phyloP scores from a whole-genome alignment of 2,113 vertebrate genomes.

The Leucopternis melanops region DNA sequence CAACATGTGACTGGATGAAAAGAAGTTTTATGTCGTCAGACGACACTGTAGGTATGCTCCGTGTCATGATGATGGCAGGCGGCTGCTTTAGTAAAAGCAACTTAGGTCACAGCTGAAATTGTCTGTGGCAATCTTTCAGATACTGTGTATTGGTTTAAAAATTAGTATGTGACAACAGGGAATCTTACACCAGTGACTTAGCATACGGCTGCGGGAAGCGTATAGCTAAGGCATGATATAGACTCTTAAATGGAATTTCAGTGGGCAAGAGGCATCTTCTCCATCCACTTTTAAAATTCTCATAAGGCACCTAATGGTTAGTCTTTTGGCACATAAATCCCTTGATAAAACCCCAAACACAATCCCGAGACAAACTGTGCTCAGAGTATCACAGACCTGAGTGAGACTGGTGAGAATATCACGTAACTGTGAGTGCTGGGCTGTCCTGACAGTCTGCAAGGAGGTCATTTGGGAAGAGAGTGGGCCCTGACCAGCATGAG shows the following conservation, averaged over 20 bases:
- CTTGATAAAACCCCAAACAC: neutral
- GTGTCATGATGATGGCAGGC: neutral
- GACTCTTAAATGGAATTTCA: neutral
- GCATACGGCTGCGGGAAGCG: neutral
- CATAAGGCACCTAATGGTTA: neutral
- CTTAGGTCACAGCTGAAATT: neutral
- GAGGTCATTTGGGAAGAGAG: neutral
- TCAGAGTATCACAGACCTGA: neutral
- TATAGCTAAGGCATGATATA: neutral
- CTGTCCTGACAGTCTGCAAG: neutral
- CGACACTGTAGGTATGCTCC: no score
- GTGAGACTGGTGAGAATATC: neutral
- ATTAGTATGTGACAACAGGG: rapidly evolving
- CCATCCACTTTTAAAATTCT: neutral
- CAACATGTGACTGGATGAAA: neutral
- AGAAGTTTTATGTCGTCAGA: neutral
- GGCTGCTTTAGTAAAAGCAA: neutral
- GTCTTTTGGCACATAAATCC: neutral
- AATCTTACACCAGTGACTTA: neutral
- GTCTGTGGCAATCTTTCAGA: neutral
- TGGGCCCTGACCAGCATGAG: neutral
- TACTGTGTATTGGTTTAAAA: neutral
- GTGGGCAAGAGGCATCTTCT: neutral
- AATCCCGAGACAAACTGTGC: neutral
- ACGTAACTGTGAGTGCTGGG: rapidly evolving